These are phyloP conservation scores for Protula sp. DNA, from an alignment of 2,888 invertebrate species.

Conservation along the genomic window DNA sequence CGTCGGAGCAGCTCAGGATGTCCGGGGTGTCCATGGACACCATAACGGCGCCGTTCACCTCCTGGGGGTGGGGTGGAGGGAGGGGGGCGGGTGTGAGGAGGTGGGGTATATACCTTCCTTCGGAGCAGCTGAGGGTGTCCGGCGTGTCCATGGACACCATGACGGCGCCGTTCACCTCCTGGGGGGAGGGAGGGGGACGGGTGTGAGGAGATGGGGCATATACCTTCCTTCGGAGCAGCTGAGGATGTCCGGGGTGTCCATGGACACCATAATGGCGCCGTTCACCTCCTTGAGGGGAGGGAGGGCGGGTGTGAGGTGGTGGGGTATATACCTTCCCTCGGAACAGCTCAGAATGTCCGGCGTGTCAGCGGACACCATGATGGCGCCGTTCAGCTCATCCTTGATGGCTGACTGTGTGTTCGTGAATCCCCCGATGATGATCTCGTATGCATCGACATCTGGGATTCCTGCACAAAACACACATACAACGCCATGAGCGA, in stretches of 20 bases:
- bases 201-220: too few species aligned
- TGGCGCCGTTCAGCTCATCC: conserved; percentile 4
- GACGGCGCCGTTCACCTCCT: too few species aligned
- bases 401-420: conserved; percentile 6
- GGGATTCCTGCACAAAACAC: too few species aligned
- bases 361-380: conserved; percentile 3
- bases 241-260: conserved; percentile 9
- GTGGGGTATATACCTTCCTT: too few species aligned
- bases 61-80: too few species aligned
- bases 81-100: too few species aligned
- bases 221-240: conserved; percentile 4
- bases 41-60: conserved; percentile 6
- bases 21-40: conserved; percentile 7
- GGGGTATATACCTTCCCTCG: not conserved
- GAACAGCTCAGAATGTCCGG: conserved; percentile 9
- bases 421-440: not conserved
- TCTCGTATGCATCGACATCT: not conserved
- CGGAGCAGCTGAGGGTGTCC: too few species aligned
- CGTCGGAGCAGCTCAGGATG: conserved; percentile 5
- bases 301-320: too few species aligned
- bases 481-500: too few species aligned
- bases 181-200: too few species aligned
- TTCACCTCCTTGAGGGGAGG: too few species aligned
- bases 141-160: too few species aligned
- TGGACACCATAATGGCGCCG: conserved; percentile 4